Base-by-base conservation (phyloP, 2,888 invertebrate genomes). In the Acrobasis suavella region DNA sequence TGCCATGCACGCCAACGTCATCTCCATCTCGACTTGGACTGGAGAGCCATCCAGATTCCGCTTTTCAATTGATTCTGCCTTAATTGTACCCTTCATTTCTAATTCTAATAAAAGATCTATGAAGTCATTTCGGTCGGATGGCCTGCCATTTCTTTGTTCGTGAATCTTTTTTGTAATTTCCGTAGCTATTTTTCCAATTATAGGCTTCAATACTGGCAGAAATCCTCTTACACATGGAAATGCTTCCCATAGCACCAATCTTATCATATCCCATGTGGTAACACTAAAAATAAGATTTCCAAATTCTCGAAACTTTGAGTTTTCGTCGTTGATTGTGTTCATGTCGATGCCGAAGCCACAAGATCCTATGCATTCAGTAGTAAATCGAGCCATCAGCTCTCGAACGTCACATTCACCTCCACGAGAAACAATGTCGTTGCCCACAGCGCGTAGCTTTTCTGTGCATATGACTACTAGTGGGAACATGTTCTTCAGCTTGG, bases 321-420 rank as follows among this genome's bases (percentile, higher is more conserved):
- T 85, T 72, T 89, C 87, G 16, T 86, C 80, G 46, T 70, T 78
- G 15, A 91, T 70, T 1, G 89, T 69, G 63, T 90, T 87, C 81
- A 85, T 87, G 62, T 89, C 78, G 6, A 91, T 81, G 14, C 91
- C 91, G 68, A 91, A 91, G 12, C 86, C 90, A 68, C 90, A 90
- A 0, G 79, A 86, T 6, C 91, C 91, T 9, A 91, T 90, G 64
- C 89, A 88, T 66, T 91, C 91, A 7, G 89, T 90, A 0, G 90
- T 90, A 51, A 88, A 91, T 55, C 91, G 80, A 1, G 89, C 90
- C 89, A 91, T 90, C 0, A 90, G 79, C 65, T 91, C 91, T 50
- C 85, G 78, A 3, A 83, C 81, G 64, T 90, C 89, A 22, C 22
- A 22, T 58, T 85, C 87, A 66, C 71, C 79, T 50, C 86, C 85